Conservation (phyloP, 2,113 vertebrate species). For the Acrocephalus arundinaceus region DNA sequence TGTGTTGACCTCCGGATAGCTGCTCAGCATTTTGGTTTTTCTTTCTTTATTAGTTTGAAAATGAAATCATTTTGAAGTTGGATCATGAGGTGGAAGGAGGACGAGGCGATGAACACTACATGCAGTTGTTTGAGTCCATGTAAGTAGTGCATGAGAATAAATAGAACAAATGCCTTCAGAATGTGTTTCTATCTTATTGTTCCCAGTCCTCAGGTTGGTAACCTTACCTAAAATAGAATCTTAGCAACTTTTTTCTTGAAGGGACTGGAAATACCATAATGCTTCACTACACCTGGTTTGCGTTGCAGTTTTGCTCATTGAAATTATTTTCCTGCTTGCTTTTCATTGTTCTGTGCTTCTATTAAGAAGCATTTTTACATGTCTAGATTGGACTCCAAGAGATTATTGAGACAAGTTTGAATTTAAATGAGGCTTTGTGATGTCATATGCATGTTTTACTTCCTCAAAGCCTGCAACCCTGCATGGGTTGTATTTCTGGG, state of each 20-base stretch:
- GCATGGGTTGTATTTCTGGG: background rate
- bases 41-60: conserved; percentile 86
- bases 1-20: background rate
- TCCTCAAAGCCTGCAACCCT: background rate
- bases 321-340: background rate
- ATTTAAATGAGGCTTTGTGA: background rate
- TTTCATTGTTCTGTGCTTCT: background rate
- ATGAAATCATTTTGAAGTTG: conserved; percentile 96
- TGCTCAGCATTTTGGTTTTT: background rate
- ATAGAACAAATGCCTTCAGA: background rate
- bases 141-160: conserved; percentile 59
- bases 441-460: background rate
- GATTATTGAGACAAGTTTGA: background rate
- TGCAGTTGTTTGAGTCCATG: conserved; percentile 95
- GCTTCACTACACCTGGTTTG: background rate
- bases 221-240: background rate
- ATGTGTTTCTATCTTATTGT: background rate
- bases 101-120: conserved; percentile 92
- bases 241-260: background rate
- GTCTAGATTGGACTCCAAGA: background rate
- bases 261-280: background rate
- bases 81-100: conserved; percentile 98
- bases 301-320: background rate
- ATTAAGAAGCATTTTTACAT: background rate
- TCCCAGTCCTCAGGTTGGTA: background rate